Conservation (phyloP, 1,140 invertebrate species). For the Apocrypta bakeri region DNA sequence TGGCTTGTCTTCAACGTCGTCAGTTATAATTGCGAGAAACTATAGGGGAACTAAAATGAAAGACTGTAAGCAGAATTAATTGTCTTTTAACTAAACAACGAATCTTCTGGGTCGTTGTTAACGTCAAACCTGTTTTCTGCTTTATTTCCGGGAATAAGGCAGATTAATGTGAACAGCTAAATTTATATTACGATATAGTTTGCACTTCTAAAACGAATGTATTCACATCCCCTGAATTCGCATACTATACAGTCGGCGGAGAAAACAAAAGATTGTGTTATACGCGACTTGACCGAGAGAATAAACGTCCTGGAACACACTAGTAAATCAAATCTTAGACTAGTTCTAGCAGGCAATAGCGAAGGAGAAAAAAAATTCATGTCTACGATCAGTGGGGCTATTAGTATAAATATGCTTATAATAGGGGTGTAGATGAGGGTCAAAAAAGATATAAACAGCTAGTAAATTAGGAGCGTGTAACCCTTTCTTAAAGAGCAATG, state of each 20-base stretch:
- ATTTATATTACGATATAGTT: neutral
- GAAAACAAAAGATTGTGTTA: conserved; percentile 14
- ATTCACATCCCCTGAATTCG: neutral
- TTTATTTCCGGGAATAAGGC: conserved; percentile 39
- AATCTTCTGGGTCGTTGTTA: neutral
- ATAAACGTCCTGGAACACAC: neutral
- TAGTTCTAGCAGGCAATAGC: neutral
- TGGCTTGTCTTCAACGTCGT: too few relatives aligned
- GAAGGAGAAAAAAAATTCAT: neutral
- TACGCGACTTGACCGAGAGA: neutral
- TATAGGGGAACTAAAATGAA: too few relatives aligned
- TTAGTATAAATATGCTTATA: conserved; percentile 74
- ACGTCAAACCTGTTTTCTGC: neutral
- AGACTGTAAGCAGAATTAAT: too few relatives aligned
- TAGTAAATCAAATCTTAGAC: conserved; percentile 41
- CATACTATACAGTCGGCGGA: conserved; percentile 2
- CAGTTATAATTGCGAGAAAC: too few relatives aligned
- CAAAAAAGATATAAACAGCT: conserved; percentile 71
- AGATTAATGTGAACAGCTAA: conserved; percentile 30
- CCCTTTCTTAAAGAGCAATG: conserved; percentile 21
- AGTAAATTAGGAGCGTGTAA: conserved; percentile 68
- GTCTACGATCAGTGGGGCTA: conserved; percentile 56
- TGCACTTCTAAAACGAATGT: neutral
- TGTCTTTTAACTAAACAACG: too few relatives aligned
- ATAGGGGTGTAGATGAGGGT: conserved; percentile 64